Evolutionary conservation across 2,113 vertebrate species (phyloP).

Genomic region (Corythornis cristatus): DNA sequence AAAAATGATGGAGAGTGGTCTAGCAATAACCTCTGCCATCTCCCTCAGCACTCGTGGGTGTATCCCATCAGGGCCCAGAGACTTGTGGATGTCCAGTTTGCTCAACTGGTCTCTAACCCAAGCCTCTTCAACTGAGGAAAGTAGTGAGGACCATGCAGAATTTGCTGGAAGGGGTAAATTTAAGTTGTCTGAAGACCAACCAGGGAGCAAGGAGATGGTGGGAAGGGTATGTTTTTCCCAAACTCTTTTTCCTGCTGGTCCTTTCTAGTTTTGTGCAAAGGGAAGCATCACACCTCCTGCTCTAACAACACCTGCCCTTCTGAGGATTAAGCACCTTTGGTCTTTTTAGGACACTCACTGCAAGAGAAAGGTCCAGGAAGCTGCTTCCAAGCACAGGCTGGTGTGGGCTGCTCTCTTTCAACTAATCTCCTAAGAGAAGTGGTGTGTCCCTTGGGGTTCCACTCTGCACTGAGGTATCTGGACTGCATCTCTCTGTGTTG

Average conservation of each 20-base stretch:
- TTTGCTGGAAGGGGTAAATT: not conserved
- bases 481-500: not conserved
- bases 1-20: no score
- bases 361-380: not conserved
- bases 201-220: not conserved
- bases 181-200: not conserved
- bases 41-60: no score
- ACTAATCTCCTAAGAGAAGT: not conserved
- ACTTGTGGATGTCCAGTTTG: no score
- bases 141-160: not conserved
- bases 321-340: not conserved
- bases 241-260: not conserved
- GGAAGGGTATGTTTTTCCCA: not conserved
- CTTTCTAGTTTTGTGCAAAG: not conserved
- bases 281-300: not conserved
- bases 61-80: no score
- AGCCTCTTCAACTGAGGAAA: no score
- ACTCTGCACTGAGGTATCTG: not conserved
- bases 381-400: fast-evolving
- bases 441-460: not conserved
- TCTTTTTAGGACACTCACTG: not conserved
- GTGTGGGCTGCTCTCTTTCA: fast-evolving
- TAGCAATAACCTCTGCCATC: no score
- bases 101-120: no score
- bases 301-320: not conserved